Conservation (phyloP, 2,888 invertebrate genomes). For the Nasonovia ribisnigri region DNA sequence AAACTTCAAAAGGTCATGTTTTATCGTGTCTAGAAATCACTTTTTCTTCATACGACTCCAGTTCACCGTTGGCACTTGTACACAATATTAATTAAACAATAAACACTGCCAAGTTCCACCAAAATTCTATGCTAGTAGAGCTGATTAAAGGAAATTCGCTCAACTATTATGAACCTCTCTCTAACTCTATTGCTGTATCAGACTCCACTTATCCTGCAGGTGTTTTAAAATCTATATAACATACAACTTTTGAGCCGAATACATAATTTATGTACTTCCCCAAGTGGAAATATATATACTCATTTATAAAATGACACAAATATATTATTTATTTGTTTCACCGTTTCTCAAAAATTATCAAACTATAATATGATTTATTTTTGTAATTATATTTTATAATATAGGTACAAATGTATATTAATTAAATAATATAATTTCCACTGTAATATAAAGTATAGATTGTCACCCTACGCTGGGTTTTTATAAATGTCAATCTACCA, state of each 20-base stretch:
- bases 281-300: neutral
- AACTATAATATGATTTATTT: neutral
- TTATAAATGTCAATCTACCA: neutral
- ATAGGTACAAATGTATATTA: too few species aligned
- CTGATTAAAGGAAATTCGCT: constrained; percentile 49
- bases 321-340: neutral
- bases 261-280: neutral
- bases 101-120: constrained; percentile 59
- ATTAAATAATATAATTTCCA: neutral
- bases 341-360: neutral
- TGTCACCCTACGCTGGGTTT: too few species aligned
- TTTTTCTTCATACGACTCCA: constrained; percentile 41
- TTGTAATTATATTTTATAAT: neutral
- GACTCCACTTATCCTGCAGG: neutral
- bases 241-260: neutral
- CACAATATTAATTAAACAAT: constrained; percentile 62
- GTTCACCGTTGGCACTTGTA: constrained; percentile 42
- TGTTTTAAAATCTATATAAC: neutral
- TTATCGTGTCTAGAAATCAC: constrained; percentile 41
- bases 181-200: neutral
- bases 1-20: constrained; percentile 4
- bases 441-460: too few species aligned
- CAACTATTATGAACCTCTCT: constrained; percentile 50
- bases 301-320: neutral
- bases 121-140: constrained; percentile 44